A percentile compares a stretch with the other conserved stretches of the same genome.
Conservation (phyloP, 2,888 invertebrate genomes). For the Acrobasis suavella region DNA sequence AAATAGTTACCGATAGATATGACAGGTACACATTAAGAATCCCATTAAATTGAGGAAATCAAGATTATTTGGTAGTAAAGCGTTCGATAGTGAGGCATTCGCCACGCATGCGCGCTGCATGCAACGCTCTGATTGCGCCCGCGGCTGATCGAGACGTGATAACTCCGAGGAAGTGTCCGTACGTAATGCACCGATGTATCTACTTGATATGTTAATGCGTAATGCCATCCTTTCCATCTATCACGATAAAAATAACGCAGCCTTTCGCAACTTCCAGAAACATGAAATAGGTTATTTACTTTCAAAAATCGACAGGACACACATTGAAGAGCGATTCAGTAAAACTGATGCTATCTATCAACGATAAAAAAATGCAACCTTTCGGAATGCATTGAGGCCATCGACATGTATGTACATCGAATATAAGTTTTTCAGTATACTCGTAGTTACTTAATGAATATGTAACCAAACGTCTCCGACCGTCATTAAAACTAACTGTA, state of each 20-base stretch:
- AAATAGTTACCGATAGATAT: not conserved
- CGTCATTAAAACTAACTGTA: no score
- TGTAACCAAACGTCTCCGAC: no score
- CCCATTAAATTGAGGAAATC: slow-evolving; percentile 8
- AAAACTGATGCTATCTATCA: no score
- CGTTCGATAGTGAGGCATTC: slow-evolving; percentile 24
- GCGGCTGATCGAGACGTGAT: slow-evolving; percentile 41
- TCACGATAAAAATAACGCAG: slow-evolving; percentile 33
- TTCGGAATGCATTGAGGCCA: no score
- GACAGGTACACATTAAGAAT: not conserved
- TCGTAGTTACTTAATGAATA: no score
- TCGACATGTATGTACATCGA: no score
- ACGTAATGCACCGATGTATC: slow-evolving; percentile 21
- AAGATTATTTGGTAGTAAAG: slow-evolving; percentile 14
- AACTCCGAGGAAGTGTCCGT: slow-evolving; percentile 29
- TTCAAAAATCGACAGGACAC: slow-evolving; percentile 27
- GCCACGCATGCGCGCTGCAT: slow-evolving; percentile 35
- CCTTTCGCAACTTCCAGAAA: slow-evolving; percentile 38
- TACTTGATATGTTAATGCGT: slow-evolving; percentile 25
- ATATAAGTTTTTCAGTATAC: no score
- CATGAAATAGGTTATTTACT: not conserved
- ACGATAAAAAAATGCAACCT: no score
- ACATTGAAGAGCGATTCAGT: not conserved
- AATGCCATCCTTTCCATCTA: slow-evolving; percentile 44
- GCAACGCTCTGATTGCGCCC: slow-evolving; percentile 55